Base-by-base conservation (phyloP, 1,140 invertebrate genomes). In the Procambarus clarkii region DNA sequence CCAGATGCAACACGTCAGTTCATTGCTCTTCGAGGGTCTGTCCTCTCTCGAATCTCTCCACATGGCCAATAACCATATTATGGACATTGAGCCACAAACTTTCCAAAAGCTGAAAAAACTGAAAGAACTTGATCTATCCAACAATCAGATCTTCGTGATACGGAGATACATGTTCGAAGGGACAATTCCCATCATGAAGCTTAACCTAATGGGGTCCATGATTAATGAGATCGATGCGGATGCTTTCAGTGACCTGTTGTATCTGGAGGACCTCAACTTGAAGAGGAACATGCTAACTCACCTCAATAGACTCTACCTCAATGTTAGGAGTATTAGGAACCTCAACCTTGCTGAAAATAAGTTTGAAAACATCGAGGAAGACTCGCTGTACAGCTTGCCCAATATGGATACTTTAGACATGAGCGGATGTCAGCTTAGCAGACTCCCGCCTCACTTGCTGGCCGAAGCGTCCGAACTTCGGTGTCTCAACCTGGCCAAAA, bases 311-410 rank as follows among this genome's bases (percentile, higher is more conserved):
- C 96, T 96, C 3, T 96, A 96, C 48, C 95, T 98, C 89, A 95
- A 96, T 86, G 96, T 96, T 0, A 91, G 88, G 5, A 92, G 88
- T 44, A 74, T 94, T 9, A 93, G 92, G 48, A 80, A 88, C 76
- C 94, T 98, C 44, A 95, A 96, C 91, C 94, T 97, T 8, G 97
- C 97, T 3, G 95, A 96, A 80, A 98, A 98, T 94, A 97, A 98
- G 94, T 97, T 98, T 93, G 92, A 92, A 60, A 92, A 92, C 21
- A 88, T 95, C 69, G 96, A 96, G 76, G 95, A 96, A 24, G 95
- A 95, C 91, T 96, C 96, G 34, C 96, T 98, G 81, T 96, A 96
- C 78, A 97, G 97, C 58, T 94, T 98, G 89, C 96, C 96, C 1
- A 97, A 96, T 0, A 94, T 98, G 54, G 97, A 97, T 93, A 95